Conservation (phyloP, 1,140 invertebrate genomes). For the Anoplolepis gracilipes region DNA sequence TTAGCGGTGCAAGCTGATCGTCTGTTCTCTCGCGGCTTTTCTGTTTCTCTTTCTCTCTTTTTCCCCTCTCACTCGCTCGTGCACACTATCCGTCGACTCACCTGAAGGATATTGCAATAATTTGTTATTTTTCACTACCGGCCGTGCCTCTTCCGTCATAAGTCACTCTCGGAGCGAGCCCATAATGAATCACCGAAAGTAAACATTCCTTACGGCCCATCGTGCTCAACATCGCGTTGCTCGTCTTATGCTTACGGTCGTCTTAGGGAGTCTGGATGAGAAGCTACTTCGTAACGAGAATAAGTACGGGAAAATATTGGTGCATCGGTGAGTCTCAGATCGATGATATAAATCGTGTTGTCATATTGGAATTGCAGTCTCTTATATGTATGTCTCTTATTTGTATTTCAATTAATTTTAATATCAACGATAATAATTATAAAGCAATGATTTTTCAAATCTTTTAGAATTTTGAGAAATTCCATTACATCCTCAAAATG, state of each 20-base stretch:
- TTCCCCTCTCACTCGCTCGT: constrained; percentile 14
- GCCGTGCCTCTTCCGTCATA: constrained; percentile 68
- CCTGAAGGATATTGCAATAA: constrained; percentile 72
- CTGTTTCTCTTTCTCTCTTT: constrained; percentile 36
- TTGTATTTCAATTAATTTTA: neutral
- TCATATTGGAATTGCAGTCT: neutral
- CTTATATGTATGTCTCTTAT: neutral
- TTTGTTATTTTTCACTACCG: constrained; percentile 73
- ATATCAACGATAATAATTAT: neutral
- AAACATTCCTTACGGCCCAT: constrained; percentile 54
- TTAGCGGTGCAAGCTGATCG: constrained; percentile 60
- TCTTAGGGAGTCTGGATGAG: constrained; percentile 30
- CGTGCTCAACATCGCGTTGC: constrained; percentile 52
- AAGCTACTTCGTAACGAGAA: constrained; percentile 39
- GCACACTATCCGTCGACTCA: constrained; percentile 53
- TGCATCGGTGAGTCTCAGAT: neutral
- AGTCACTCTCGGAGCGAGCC: constrained; percentile 62
- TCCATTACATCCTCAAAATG: neutral
- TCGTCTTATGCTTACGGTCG: constrained; percentile 48
- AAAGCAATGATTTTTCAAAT: neutral
- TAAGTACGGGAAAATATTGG: constrained; percentile 23
- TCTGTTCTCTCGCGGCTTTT: constrained; percentile 58
- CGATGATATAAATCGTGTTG: constrained; percentile 13
- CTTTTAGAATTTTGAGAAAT: neutral
- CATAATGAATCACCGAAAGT: constrained; percentile 58